Evolutionary conservation across 2,113 vertebrate genomes (phyloP), one percentile per base, ranked within the genome.

Genomic region (Athene cunicularia): DNA sequence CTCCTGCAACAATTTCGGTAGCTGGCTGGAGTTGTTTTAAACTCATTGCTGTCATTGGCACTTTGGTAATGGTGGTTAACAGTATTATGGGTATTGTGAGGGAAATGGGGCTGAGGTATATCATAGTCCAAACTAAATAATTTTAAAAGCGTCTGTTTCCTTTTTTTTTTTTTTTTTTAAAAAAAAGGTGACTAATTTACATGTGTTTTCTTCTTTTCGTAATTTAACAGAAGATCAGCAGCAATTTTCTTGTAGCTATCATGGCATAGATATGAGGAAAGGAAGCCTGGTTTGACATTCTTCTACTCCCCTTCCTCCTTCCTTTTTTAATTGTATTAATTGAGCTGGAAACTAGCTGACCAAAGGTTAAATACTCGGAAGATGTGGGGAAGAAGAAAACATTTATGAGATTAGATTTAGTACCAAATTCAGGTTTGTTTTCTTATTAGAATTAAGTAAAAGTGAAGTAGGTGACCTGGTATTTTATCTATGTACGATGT

Each of bases 1-100:
- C 72, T 93, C 33, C 77, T 90, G 85, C 67, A 86, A 79, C 53
- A 63, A n/a, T 94, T 97, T 92, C 4, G 33, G 82, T 55, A 83
- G 73, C 76, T 75, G 52, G 23, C 64, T 72, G 53, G 72, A 74
- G 80, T 93, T 89, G 77, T 49, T 90, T 64, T 77, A 56, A 89
- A 83, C 66, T 95, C 81, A 2, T 8, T 70, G 59, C 75, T 4
- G 49, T 60, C 77, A 75, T 79, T 79, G 80, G 55, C 85, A 13
- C 80, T 67, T 88, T 39, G 37, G 77, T 93, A 18, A 24, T 56
- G 92, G 73, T 90, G 71, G 50, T 56, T 89, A 76, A 27, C 60
- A 67, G 52, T 41, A 9, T 81, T 79, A 35, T 21, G 87, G 76
- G 73, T 94, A 37, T 80, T 82, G 28, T 8, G 77, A 95, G 80